Base-by-base conservation (phyloP, 2,797 vertebrate species). In the Limosa lapponica region DNA sequence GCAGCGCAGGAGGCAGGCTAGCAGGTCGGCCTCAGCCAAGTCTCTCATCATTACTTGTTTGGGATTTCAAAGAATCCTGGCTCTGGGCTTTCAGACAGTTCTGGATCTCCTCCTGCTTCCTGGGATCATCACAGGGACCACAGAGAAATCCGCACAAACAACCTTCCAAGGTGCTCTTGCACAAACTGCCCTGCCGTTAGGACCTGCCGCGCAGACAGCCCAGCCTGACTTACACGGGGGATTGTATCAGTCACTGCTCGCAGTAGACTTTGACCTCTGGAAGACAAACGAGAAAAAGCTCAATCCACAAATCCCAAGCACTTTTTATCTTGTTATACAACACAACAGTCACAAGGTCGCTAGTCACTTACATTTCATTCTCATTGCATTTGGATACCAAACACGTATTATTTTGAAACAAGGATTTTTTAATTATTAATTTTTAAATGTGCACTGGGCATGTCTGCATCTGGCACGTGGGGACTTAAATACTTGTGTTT, bases 291-390 rank as follows among this genome's bases (percentile, higher is more conserved):
- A 92, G 84, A 90, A 96, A 95, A 84, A 90, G 57, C 70, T 93
- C 95, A 93, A 39, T 77, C 86, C 71, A 75, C 82, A 96, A 95
- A 95, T 95, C 87, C 95, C 91, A 82, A 73, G 73, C 55, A 73
- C 55, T 93, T 96, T 95, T 95, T 84, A 95, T 96, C 96, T 94
- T 23, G 55, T 96, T 96, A 96, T 83, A 92, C 95, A 96, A 96
- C 95, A 91, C 65, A 89, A 54, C 54, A 83, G 93, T 96, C 93
- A 95, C 91, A 90, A 91, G 95, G 95, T 75, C 3, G 4, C 82
- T 54, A n/a, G 73, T 64, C 82, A 27, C 58, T 54, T 49, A 24
- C 77, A 64, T 88, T 91, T 88, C 32, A 46, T 90, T 91, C 66
- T 69, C 66, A 28, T 57, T 72, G 62, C 82, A 32, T 72, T 79